phyloP scores from a whole-genome alignment of 2,113 vertebrate species.

The Balaeniceps rex region DNA sequence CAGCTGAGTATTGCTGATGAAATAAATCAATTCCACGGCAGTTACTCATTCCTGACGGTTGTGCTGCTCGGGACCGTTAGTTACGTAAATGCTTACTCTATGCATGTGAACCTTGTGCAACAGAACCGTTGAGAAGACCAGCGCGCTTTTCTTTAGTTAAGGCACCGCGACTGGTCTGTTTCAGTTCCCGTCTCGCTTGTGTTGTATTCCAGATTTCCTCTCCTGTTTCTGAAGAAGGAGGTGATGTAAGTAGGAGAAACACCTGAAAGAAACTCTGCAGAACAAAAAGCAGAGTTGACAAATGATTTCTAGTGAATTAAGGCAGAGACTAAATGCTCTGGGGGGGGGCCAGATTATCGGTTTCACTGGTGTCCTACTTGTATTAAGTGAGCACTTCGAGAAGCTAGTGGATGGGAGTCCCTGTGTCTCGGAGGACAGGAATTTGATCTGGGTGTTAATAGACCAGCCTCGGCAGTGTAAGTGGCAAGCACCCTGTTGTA shows the following conservation, averaged over 20 bases:
- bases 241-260: neutral
- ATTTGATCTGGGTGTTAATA: neutral
- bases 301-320: neutral
- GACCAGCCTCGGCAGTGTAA: rapidly evolving
- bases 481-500: no score
- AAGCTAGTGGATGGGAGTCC: rapidly evolving
- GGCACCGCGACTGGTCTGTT: neutral
- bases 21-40: neutral
- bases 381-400: neutral
- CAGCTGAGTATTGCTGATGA: neutral
- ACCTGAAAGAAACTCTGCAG: neutral
- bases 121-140: neutral
- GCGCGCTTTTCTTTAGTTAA: neutral
- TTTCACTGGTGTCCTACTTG: neutral
- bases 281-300: neutral
- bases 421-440: rapidly evolving
- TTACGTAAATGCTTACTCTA: constrained; percentile 7
- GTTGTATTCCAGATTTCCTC: neutral
- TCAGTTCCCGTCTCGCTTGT: neutral
- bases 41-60: constrained; percentile 17
- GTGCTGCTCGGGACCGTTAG: neutral
- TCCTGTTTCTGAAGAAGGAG: neutral
- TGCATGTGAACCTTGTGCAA: neutral
- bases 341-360: no score
- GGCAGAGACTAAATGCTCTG: neutral